These are phyloP conservation scores for Pangasianodon gigas DNA, from an alignment of 2,113 vertebrate species.

Conservation along the genomic window DNA sequence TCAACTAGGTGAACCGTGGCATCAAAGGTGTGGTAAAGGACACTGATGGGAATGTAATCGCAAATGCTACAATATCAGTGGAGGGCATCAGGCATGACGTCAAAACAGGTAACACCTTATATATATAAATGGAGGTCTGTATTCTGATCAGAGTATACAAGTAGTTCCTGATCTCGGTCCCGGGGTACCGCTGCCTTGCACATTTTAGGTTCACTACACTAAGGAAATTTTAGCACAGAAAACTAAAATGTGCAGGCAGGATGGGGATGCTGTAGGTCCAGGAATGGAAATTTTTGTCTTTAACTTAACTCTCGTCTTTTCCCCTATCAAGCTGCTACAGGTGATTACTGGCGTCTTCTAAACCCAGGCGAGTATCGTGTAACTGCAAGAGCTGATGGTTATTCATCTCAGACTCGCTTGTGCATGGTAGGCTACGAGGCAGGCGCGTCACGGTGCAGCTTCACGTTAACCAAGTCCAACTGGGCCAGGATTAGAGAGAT, in stretches of 20 bases:
- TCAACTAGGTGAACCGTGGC: constrained; percentile 87
- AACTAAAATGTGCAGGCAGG: too few species aligned
- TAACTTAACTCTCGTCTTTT: not conserved
- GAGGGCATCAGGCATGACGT: constrained; percentile 92
- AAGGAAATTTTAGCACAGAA: too few species aligned
- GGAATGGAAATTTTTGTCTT: not conserved
- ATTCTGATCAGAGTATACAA: not conserved
- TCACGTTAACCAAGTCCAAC: constrained; percentile 86
- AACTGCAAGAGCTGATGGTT: constrained; percentile 83
- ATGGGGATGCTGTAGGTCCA: not conserved
- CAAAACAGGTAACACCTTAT: constrained; percentile 80
- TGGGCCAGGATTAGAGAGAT: constrained; percentile 90
- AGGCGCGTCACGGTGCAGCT: constrained; percentile 87
- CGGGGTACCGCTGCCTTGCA: not conserved
- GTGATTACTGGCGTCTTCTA: constrained; percentile 94
- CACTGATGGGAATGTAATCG: constrained; percentile 80
- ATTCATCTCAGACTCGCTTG: constrained; percentile 66
- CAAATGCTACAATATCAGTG: constrained; percentile 88
- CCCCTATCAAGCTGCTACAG: constrained; percentile 75
- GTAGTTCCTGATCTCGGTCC: not conserved
- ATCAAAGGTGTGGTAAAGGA: constrained; percentile 94
- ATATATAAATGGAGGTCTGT: not conserved
- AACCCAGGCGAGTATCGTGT: constrained; percentile 94
- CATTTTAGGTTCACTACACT: not conserved
- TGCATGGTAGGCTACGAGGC: constrained; percentile 95